Percentiles rank a stretch among this genome's conserved stretches.
These are phyloP conservation scores for Toxotes lorentzi DNA, from an alignment of 2,797 vertebrate genomes.

Conservation along the genomic window DNA sequence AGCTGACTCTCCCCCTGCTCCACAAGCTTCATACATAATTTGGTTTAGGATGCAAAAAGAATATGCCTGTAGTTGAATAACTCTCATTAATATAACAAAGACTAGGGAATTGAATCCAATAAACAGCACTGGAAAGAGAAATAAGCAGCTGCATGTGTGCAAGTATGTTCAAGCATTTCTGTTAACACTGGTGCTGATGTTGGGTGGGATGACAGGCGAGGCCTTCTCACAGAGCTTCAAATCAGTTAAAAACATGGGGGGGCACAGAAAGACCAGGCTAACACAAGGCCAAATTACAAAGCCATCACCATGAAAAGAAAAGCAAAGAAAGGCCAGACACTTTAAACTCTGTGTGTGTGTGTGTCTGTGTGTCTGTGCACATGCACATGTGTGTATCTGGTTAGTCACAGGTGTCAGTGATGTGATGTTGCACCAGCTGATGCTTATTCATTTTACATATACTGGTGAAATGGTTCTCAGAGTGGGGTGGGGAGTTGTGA, in stretches of 20 bases:
- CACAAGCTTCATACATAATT: slow-evolving; percentile 47
- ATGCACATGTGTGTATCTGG: background rate
- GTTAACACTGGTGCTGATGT: background rate
- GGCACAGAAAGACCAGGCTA: slow-evolving; percentile 17
- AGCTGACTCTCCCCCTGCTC: slow-evolving; percentile 17
- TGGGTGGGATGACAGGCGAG: background rate
- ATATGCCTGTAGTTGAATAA: slow-evolving; percentile 20
- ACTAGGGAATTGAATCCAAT: slow-evolving; percentile 22
- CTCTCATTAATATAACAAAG: slow-evolving; percentile 40
- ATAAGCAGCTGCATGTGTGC: slow-evolving; percentile 14
- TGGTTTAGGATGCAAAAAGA: slow-evolving; percentile 42
- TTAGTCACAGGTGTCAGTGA: too few relatives aligned
- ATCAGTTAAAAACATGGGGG: slow-evolving; percentile 8
- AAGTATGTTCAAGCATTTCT: background rate
- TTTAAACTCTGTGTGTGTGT: slow-evolving; percentile 16
- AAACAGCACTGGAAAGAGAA: slow-evolving; percentile 28
- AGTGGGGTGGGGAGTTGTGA: too few relatives aligned
- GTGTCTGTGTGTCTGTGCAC: background rate
- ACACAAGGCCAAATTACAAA: slow-evolving; percentile 52
- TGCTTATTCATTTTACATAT: too few relatives aligned
- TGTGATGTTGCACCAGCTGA: too few relatives aligned
- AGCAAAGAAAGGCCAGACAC: slow-evolving; percentile 29
- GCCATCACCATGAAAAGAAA: slow-evolving; percentile 43
- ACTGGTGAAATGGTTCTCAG: too few relatives aligned
- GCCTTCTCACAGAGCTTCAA: slow-evolving; percentile 13